Base-by-base conservation (phyloP, 1,140 invertebrate species). In the Goniozus legneri region DNA sequence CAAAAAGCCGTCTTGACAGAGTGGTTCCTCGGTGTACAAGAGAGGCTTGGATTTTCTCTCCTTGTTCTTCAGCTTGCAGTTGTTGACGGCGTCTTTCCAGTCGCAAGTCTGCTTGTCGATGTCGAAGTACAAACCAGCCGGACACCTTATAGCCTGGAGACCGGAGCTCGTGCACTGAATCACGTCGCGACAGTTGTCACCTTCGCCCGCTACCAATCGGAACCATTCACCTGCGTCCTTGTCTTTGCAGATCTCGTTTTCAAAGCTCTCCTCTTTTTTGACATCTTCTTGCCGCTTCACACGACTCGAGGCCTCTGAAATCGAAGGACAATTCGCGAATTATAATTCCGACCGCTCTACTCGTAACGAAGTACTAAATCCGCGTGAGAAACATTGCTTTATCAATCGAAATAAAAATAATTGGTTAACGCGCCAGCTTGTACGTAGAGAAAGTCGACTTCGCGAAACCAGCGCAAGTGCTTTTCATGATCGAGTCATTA, bases 201-300 rank as follows among this genome's bases (percentile, higher is more conserved):
- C 91, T 67, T 92, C 90, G 53, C 89, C 89, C 32, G 88, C 85
- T 16, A 91, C 88, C 54, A 95, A 76, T 61, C 92, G 83, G 78
- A 96, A 95, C 89, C 92, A 95, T 76, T 96, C 92, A 37, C 92
- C 91, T n/a, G 92, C 91, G 73, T 93, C 91, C 77, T 93, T 92
- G 73, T 91, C 90, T 79, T 93, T 91, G 75, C 92, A 95, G 43
- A 95, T 80, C 73, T 93, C 91, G 67, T 79, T 83, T 71, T 94
- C 91, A 71, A 89, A 88, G 69, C 84, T 89, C 52, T 91, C 89
- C 60, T 89, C 87, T 76, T 89, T 90, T 71, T 91, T 90, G 22
- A 79, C 69, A 14, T 30, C 10, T 0, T 78, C 75, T 56, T 84
- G 82, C 52, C 81, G 65, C 61, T 79, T 80, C 18, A 76, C 69